Base-by-base conservation (phyloP, 2,797 vertebrate species). In the Syngnathus acus region DNA sequence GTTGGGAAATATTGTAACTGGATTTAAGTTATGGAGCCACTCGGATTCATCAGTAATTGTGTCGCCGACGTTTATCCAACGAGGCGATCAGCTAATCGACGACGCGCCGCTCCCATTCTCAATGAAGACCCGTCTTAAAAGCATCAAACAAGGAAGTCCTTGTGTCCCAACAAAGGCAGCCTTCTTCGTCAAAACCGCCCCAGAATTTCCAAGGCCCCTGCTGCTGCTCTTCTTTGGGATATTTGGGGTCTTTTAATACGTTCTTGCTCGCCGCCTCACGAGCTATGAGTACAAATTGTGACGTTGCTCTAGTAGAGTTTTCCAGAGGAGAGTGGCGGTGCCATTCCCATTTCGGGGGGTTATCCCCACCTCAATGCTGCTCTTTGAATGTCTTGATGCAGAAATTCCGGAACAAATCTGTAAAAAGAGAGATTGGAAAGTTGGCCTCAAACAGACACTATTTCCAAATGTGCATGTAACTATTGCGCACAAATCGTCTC, bases 291-390 rank as follows among this genome's bases (percentile, higher is more conserved):
- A 17, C 7, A 58, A 69, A 58, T 60, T 68, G 80, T 84, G 85
- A 90, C 75, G 77, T 87, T 71, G 54, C 9, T 16, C 67, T 32
- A 69, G 78, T 68, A 70, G 80, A 87, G 81, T 85, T 90, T 90
- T 91, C 88, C 85, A 85, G 74, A 61, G 64, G 71, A 38, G 71
- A 69, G 82, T 76, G 59, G 67, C 78, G 77, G 72, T 48, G 71
- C 40, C 63, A 14, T 42, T 42, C 0, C 9, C 1, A 51, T 72
- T 81, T 75, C 75, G 67, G 71, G 70, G 80, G 72, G 58, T 71
- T 32, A 32, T 84, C 66, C 66, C 7, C 10, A 54, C 53, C 37
- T 64, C 40, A 50, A 40, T 45, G 55, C 55, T 60, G 19, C 54
- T 42, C 39, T 59, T 4, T 26, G 19, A 48, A 23, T 50, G 19